Evolutionary conservation across 1,140 invertebrate genomes (phyloP).

Genomic region (Trichonephila clavipes): DNA sequence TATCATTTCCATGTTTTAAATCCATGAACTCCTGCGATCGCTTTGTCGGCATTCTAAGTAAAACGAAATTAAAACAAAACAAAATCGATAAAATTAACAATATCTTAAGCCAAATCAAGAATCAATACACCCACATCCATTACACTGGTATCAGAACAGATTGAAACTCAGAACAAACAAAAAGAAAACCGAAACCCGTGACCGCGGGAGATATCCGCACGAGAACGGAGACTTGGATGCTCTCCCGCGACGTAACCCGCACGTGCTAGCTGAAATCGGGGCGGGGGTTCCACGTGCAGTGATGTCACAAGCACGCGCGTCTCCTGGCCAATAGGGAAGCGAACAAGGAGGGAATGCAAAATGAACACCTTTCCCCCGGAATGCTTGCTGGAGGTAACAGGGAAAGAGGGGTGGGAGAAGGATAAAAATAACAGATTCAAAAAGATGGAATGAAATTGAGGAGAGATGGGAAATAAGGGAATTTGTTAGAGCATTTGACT

Average conservation of each 20-base stretch:
- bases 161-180: not conserved
- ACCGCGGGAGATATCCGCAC: not conserved
- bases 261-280: not conserved
- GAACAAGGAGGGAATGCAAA: not conserved
- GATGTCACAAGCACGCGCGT: slow-evolving; percentile 57
- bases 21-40: slow-evolving; percentile 36
- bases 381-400: not conserved
- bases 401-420: not conserved
- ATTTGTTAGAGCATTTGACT: too few species aligned
- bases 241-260: not conserved
- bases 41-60: slow-evolving; percentile 29
- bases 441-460: too few species aligned
- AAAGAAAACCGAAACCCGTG: not conserved
- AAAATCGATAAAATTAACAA: not conserved
- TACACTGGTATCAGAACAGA: not conserved
- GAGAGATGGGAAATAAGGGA: too few species aligned
- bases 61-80: not conserved
- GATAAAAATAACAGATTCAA: too few species aligned
- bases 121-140: not conserved
- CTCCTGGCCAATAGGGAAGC: slow-evolving; percentile 11
- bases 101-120: not conserved
- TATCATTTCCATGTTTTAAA: slow-evolving; percentile 40
- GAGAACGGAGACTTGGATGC: not conserved
- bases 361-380: not conserved
- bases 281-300: slow-evolving; percentile 59